Conservation (phyloP, 2,888 invertebrate species). For the Thereva unica region DNA sequence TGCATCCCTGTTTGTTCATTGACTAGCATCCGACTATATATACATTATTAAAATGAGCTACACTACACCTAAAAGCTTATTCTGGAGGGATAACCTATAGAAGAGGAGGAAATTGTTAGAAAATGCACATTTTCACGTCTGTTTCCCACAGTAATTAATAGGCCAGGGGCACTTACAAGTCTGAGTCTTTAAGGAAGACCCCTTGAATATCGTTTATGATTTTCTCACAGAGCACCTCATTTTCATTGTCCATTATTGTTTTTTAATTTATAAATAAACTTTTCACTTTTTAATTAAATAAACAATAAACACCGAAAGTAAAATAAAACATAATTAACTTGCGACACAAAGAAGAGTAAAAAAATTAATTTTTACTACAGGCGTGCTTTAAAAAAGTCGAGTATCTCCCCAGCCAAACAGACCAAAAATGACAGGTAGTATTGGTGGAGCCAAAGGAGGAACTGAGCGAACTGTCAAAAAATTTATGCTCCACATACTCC, state of each 20-base stretch:
- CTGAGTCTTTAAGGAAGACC: slow-evolving; percentile 72
- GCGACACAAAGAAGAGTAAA: slow-evolving; percentile 9
- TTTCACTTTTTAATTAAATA: slow-evolving; percentile 15
- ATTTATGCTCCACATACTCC: no score
- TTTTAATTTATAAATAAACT: slow-evolving; percentile 7
- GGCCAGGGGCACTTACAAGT: slow-evolving; percentile 67
- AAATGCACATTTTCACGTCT: neutral
- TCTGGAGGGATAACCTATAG: neutral
- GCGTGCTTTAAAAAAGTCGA: no score
- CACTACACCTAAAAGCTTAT: neutral
- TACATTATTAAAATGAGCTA: slow-evolving; percentile 7
- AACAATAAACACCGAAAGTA: slow-evolving; percentile 17
- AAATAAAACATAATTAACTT: slow-evolving; percentile 23
- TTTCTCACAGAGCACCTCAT: slow-evolving; percentile 76
- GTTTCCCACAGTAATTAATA: neutral
- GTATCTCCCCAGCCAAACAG: no score
- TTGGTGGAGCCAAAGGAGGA: no score
- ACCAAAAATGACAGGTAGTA: no score
- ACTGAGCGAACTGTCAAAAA: no score
- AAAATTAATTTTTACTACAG: neutral
- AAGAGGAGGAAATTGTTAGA: neutral
- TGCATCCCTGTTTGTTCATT: no score
- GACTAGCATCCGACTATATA: neutral
- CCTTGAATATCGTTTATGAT: slow-evolving; percentile 78
- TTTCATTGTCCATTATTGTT: slow-evolving; percentile 62